phyloP scores from a whole-genome alignment of 2,888 invertebrate genomes.

The Pseudococcus longispinus region DNA sequence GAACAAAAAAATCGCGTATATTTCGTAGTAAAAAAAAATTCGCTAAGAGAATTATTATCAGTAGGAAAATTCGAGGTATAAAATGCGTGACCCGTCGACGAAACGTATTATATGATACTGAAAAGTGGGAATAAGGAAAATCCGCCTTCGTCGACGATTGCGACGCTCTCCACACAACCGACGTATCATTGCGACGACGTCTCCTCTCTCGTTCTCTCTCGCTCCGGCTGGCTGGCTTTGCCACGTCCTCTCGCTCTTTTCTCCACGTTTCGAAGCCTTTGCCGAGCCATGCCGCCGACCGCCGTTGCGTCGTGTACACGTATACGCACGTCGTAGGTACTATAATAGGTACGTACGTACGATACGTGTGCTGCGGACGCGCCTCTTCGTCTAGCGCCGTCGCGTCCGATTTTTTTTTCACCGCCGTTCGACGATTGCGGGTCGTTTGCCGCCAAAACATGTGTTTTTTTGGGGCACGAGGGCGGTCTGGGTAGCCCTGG shows the following conservation, averaged over 20 bases:
- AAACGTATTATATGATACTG: conserved; percentile 28
- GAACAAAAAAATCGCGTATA: conserved; percentile 28
- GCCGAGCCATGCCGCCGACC: neutral
- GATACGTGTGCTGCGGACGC: neutral
- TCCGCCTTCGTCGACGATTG: conserved; percentile 31
- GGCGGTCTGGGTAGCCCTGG: too few relatives aligned
- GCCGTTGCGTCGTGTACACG: neutral
- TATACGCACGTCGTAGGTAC: neutral
- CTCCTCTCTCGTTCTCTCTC: neutral
- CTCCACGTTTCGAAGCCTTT: too few relatives aligned
- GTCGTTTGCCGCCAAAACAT: neutral
- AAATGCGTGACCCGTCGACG: conserved; percentile 37
- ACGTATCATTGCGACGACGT: conserved; percentile 30
- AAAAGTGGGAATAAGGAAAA: conserved; percentile 31
- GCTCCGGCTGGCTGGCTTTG: too few relatives aligned
- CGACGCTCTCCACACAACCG: conserved; percentile 4
- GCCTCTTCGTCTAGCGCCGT: neutral
- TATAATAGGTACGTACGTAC: neutral
- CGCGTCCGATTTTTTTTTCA: neutral
- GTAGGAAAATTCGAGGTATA: conserved; percentile 36
- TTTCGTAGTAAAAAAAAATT: conserved; percentile 15
- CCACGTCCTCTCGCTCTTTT: neutral
- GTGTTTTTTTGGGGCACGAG: neutral
- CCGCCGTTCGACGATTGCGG: neutral
- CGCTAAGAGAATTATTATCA: neutral